Conservation (phyloP, 2,113 vertebrate genomes). For the Tursiops truncatus region DNA sequence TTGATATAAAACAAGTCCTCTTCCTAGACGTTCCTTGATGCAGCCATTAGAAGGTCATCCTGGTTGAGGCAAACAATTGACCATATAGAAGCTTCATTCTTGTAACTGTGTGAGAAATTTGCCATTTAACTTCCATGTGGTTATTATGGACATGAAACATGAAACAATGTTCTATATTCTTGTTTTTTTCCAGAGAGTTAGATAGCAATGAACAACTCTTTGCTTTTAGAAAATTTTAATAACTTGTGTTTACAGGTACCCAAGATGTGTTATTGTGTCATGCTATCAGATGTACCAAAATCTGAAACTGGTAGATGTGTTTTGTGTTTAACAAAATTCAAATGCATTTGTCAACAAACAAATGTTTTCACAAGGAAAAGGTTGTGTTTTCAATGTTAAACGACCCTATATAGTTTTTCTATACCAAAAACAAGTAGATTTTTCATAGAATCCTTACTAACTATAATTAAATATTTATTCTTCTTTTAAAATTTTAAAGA, state of each 20-base stretch:
- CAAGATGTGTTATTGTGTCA: neutral
- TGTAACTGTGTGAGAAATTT: neutral
- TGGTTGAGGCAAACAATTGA: neutral
- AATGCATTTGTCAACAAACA: neutral
- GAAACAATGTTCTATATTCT: neutral
- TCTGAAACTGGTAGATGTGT: neutral
- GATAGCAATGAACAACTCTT: neutral
- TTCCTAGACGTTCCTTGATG: neutral
- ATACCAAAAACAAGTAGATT: neutral
- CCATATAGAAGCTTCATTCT: neutral
- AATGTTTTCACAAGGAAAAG: neutral
- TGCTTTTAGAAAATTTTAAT: neutral
- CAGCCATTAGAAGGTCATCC: neutral
- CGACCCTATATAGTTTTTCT: neutral
- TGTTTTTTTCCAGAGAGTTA: neutral
- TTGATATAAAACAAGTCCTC: neutral
- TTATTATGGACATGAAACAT: neutral
- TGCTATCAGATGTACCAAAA: neutral
- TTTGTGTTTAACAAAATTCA: neutral
- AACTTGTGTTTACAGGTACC: neutral
- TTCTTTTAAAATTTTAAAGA: neutral
- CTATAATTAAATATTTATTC: conserved; percentile 7
- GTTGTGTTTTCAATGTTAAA: neutral
- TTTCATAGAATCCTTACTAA: neutral
- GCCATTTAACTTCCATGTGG: neutral